Conservation (phyloP, 1,140 invertebrate genomes). For the Mya arenaria region DNA sequence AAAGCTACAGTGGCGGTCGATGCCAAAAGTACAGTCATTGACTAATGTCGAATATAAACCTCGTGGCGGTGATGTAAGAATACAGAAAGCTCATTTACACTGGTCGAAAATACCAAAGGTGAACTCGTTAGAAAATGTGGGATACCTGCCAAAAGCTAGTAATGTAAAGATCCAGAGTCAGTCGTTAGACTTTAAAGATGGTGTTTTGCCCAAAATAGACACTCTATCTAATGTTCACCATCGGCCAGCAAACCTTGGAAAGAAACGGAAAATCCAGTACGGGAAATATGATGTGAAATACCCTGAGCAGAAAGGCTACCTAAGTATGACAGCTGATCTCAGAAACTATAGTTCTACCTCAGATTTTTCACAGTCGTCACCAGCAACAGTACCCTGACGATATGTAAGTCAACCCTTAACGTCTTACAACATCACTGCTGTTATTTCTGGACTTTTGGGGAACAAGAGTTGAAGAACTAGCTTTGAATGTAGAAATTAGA, state of each 20-base stretch:
- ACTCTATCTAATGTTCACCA: constrained; percentile 71
- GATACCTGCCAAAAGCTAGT: constrained; percentile 82
- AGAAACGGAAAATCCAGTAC: constrained; percentile 43
- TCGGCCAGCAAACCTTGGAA: constrained; percentile 64
- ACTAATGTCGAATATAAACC: constrained; percentile 66
- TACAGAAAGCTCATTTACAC: constrained; percentile 1
- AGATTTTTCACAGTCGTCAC: neutral
- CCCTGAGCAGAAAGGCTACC: constrained; percentile 48
- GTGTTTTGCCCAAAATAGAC: constrained; percentile 59
- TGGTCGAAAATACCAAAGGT: constrained; percentile 83
- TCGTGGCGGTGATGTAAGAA: constrained; percentile 42
- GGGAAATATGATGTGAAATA: constrained; percentile 32
- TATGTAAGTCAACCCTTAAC: constrained; percentile 46
- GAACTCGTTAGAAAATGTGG: constrained; percentile 93
- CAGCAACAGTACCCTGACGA: constrained; percentile 35
- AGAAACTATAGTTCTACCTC: constrained; percentile 13
- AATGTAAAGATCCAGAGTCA: constrained; percentile 76
- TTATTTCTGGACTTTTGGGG: too few relatives aligned
- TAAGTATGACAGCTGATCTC: constrained; percentile 50
- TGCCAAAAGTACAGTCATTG: constrained; percentile 63
- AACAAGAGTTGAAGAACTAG: too few relatives aligned
- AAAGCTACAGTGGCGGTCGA: constrained; percentile 92
- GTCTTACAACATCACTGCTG: neutral
- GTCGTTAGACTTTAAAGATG: constrained; percentile 87
- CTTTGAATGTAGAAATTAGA: too few relatives aligned